Percentiles rank a stretch among this genome's conserved stretches.
phyloP scores from a whole-genome alignment of 2,113 vertebrate species.

The Thalassoma bifasciatum region DNA sequence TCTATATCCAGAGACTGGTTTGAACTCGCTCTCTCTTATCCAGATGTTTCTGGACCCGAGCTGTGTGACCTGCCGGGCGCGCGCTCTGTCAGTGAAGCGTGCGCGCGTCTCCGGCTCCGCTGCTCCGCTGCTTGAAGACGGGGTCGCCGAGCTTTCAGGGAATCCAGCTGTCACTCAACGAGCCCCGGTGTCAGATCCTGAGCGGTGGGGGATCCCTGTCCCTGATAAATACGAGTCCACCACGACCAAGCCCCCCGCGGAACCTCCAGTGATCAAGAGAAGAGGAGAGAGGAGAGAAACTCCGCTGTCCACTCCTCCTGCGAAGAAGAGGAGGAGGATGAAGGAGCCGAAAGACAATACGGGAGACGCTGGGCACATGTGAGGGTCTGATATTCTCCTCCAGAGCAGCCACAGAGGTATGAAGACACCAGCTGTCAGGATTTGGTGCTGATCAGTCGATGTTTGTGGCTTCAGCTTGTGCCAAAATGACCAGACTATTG shows the following conservation, averaged over 20 bases:
- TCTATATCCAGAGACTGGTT: not conserved
- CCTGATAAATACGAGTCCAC: constrained; percentile 36
- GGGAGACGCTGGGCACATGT: constrained; percentile 62
- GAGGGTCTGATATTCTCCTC: constrained; percentile 47
- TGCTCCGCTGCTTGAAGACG: constrained; percentile 35
- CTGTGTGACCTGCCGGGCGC: constrained; percentile 71
- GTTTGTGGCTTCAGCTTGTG: constrained; percentile 30
- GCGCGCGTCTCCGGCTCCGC: constrained; percentile 62
- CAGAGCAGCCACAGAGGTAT: constrained; percentile 28
- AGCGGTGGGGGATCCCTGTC: constrained; percentile 11
- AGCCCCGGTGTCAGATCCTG: constrained; percentile 17
- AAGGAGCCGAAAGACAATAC: constrained; percentile 41
- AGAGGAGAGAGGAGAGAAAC: too few species aligned
- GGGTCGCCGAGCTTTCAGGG: constrained; percentile 57
- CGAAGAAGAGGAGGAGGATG: constrained; percentile 21
- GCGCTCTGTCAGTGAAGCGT: constrained; percentile 72
- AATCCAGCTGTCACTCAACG: constrained; percentile 68
- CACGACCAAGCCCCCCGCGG: constrained; percentile 38
- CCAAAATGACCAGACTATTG: constrained; percentile 74
- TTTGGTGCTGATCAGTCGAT: constrained; percentile 31
- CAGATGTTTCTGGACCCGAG: constrained; percentile 56
- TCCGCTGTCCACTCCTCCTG: constrained; percentile 27
- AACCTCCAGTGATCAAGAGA: constrained; percentile 62
- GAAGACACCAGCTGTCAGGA: constrained; percentile 14
- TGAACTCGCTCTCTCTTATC: not conserved